phyloP scores from a whole-genome alignment of 2,888 invertebrate genomes.

The Pterobdella sp. region DNA sequence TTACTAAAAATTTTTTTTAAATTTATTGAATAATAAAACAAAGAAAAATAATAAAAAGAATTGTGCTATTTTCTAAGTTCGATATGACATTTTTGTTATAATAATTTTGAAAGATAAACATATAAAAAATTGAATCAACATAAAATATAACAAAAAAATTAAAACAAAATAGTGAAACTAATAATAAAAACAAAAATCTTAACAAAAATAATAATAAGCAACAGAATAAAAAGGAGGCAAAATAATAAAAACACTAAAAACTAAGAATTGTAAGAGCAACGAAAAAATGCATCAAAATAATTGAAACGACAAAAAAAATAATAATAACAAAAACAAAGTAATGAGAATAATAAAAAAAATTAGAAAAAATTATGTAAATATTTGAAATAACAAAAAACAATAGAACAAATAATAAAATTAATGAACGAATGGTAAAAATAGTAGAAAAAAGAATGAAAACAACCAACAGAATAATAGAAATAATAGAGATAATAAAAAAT shows the following conservation, averaged over 20 bases:
- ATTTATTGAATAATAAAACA: no score
- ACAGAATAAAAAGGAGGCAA: not conserved
- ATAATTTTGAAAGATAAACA: no score
- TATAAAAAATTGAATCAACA: no score
- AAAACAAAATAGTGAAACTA: not conserved
- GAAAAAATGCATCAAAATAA: not conserved
- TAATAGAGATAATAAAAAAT: not conserved
- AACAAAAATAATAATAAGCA: no score
- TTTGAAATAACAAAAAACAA: not conserved
- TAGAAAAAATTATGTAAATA: not conserved
- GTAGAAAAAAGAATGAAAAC: no score
- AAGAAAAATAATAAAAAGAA: no score
- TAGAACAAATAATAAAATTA: not conserved
- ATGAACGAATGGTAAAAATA: not conserved
- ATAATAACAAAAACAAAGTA: not conserved
- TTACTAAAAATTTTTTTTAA: no score
- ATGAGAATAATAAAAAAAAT: not conserved
- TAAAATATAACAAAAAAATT: not conserved
- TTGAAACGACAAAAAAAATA: not conserved
- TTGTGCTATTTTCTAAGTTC: no score
- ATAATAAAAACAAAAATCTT: no score
- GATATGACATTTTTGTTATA: no score
- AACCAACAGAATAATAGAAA: no score
- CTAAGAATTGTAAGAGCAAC: not conserved
- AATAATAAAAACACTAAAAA: not conserved